Base-by-base conservation (phyloP, 2,888 invertebrate genomes). In the Caenorhabditis virilis region DNA sequence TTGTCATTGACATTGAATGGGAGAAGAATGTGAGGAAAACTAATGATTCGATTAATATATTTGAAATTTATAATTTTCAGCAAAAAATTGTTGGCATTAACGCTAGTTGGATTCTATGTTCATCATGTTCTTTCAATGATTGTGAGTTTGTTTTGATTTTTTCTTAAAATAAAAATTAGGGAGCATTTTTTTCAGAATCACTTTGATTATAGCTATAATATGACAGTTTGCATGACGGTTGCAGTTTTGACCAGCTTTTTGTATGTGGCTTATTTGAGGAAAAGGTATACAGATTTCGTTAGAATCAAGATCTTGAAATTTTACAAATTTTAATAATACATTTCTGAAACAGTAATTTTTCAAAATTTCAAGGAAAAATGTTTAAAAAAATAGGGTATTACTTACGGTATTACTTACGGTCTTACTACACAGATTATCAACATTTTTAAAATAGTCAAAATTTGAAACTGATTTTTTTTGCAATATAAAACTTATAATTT, bases 191-290 rank as follows among this genome's bases (percentile, higher is more conserved):
- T 72, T 51, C 54, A 74, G 71, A 52, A 36, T 5, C 9, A 57
- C 7, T 72, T 79, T 42, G 76, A 77, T 48, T 79, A 79, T 54
- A 74, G 72, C 23, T 75, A 62, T 59, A 78, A 79, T 50, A 79
- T 79, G 75, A 42, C 23, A 1, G 59, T 62, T 41, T 79, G 78
- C 50, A 60, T 78, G 7, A 23, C 41, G 1, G 38, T 60, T 6
- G 74, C 77, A 1, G 5, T 69, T 1, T 3, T 56, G 6, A 71
- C 75, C 2, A 57, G 74, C 0, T 25, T 43, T 9, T 26, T 77
- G 38, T 79, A 78, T 51, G 1, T 68, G 3, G 23, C 46, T 22
- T 64, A 72, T 53, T 26, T 73, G 0, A 30, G 41, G 5, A 25
- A 46, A 22, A 53, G 53, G 42, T 51, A 42, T 13, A 18, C 23